phyloP scores from a whole-genome alignment of 1,140 invertebrate genomes.

The Aphelenchoides fujianensis region DNA sequence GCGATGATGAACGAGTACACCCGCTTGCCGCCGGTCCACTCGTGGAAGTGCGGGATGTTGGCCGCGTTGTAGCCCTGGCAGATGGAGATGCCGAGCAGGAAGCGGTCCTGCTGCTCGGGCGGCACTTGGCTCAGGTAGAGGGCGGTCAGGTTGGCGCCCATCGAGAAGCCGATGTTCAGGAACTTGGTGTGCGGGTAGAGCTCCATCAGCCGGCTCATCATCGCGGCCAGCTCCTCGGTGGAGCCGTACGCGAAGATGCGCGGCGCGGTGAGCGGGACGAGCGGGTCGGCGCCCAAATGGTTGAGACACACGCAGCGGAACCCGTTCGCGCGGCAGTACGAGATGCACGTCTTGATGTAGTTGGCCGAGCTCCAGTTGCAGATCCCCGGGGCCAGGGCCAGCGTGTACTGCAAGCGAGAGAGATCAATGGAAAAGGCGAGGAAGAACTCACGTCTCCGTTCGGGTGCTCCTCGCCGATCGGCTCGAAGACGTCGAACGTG shows the following conservation, averaged over 20 bases:
- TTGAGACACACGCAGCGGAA: conserved; percentile 88
- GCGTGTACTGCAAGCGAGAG: conserved; percentile 65
- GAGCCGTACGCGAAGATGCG: conserved; percentile 82
- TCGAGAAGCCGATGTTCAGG: conserved; percentile 81
- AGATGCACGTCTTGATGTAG: conserved; percentile 85
- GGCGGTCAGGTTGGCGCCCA: conserved; percentile 67
- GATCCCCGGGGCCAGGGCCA: conserved; percentile 85
- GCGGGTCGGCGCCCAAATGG: conserved; percentile 81
- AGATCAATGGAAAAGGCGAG: conserved; percentile 25
- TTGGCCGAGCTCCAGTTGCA: conserved; percentile 87
- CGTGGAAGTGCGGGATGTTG: conserved; percentile 73
- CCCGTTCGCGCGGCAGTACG: conserved; percentile 80
- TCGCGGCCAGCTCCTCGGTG: conserved; percentile 74
- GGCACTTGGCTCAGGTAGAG: conserved; percentile 30
- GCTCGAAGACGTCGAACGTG: conserved; percentile 86
- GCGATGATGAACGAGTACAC: conserved; percentile 88
- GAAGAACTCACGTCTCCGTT: conserved; percentile 14
- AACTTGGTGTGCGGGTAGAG: conserved; percentile 75
- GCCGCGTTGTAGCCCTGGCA: conserved; percentile 86
- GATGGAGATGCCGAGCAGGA: conserved; percentile 81
- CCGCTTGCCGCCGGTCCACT: conserved; percentile 81
- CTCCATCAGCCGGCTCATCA: conserved; percentile 73
- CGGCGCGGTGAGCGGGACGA: conserved; percentile 78
- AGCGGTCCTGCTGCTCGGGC: conserved; percentile 49
- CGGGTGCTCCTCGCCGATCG: conserved; percentile 67